Evolutionary conservation across 1,140 invertebrate species (phyloP).

Genomic region (Nixonia krombeini): DNA sequence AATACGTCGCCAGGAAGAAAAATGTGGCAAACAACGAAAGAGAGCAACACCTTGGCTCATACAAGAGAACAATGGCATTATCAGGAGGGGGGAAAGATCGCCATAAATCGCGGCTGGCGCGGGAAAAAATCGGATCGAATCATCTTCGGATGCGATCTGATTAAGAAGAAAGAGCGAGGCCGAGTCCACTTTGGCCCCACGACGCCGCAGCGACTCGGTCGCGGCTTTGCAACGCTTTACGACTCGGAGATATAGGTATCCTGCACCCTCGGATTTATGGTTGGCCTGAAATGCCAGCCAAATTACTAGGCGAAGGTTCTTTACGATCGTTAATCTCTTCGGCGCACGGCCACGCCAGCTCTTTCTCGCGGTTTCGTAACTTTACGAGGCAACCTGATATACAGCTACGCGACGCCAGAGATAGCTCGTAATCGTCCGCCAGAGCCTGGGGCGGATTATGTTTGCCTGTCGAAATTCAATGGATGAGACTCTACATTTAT

Average conservation of each 20-base stretch:
- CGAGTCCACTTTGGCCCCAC: constrained; percentile 13
- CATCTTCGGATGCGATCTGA: constrained; percentile 4
- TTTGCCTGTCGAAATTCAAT: constrained; percentile 6
- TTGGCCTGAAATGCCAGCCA: constrained; percentile 42
- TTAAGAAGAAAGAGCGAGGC: background rate
- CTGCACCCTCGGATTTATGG: constrained; percentile 42
- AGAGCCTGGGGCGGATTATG: constrained; percentile 1
- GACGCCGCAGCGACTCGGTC: constrained; percentile 15
- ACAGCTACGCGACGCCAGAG: constrained; percentile 16
- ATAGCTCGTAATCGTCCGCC: constrained; percentile 8
- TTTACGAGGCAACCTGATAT: constrained; percentile 33
- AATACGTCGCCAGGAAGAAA: too few species aligned
- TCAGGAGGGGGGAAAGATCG: too few species aligned
- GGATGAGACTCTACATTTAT: background rate
- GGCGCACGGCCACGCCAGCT: constrained; percentile 19
- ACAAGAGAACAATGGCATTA: too few species aligned
- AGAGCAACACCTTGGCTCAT: too few species aligned
- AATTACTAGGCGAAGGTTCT: constrained; percentile 48
- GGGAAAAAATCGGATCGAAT: background rate
- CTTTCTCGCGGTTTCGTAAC: constrained; percentile 31
- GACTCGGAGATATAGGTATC: constrained; percentile 27
- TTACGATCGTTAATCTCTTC: constrained; percentile 50
- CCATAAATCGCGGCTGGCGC: too few species aligned
- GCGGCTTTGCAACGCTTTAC: constrained; percentile 39
- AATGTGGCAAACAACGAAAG: too few species aligned